Evolutionary conservation across 1,140 invertebrate species (phyloP).

Genomic region (Teleogryllus occipitalis): DNA sequence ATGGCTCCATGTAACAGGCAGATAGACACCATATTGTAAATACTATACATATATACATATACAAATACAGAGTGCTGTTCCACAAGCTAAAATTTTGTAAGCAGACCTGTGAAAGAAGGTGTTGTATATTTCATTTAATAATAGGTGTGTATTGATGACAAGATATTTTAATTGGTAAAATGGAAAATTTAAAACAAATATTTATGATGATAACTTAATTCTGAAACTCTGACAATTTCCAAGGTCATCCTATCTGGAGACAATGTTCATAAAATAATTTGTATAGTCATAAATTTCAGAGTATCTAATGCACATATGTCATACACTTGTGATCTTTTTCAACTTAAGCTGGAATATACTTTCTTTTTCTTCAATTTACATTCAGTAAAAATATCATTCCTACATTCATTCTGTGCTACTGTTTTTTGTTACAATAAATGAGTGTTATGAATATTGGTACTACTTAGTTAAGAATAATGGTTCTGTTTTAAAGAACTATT

Average conservation of each 20-base stretch:
- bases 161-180: neutral
- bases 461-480: neutral
- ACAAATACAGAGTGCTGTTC: neutral
- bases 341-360: neutral
- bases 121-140: constrained; percentile 1
- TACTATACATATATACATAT: neutral
- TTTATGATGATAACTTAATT: neutral
- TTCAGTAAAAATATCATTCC: neutral
- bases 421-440: neutral
- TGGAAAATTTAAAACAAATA: neutral
- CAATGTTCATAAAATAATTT: neutral
- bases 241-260: neutral
- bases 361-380: neutral
- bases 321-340: neutral
- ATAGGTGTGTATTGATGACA: neutral
- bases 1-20: neutral
- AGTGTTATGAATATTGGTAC: neutral
- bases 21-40: neutral
- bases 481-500: constrained; percentile 2
- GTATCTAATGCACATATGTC: neutral
- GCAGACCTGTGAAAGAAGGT: neutral
- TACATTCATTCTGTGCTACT: neutral
- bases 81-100: neutral
- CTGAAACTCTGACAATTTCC: neutral
- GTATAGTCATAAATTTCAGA: neutral